Evolutionary conservation across 2,113 vertebrate species (phyloP).

Genomic region (Dromas ardeola): DNA sequence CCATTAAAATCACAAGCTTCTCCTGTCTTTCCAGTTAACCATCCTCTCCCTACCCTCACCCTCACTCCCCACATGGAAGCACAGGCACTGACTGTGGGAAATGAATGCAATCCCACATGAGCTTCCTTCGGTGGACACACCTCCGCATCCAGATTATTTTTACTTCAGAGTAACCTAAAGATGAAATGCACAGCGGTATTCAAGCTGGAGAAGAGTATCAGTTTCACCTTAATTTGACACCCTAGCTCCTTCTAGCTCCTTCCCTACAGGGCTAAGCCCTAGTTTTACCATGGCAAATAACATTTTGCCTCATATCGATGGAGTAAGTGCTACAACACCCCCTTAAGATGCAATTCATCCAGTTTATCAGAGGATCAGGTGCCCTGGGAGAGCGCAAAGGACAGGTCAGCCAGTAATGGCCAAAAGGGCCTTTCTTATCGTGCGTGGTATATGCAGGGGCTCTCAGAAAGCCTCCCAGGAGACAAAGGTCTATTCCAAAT

Average conservation of each 20-base stretch:
- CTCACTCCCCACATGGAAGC: not conserved
- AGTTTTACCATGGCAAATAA: not conserved
- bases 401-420: not conserved
- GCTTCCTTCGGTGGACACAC: not conserved
- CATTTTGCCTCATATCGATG: not conserved
- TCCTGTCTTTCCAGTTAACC: not conserved
- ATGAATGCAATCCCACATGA: accelerated
- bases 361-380: not conserved
- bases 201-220: not conserved
- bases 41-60: not conserved
- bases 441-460: accelerated
- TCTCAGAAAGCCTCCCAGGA: not conserved
- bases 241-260: not conserved
- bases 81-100: not conserved
- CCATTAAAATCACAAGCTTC: not conserved
- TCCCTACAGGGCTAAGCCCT: not conserved
- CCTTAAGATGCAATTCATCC: not conserved
- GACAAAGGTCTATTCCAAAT: not conserved
- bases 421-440: not conserved
- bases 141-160: not conserved
- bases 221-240: not conserved
- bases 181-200: not conserved
- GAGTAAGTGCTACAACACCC: not conserved
- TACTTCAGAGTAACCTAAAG: not conserved
- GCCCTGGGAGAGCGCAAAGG: not conserved